A percentile compares a stretch with the other conserved stretches of the same genome.
phyloP scores from a whole-genome alignment of 2,888 invertebrate genomes.

The Alloplasta piceator region DNA sequence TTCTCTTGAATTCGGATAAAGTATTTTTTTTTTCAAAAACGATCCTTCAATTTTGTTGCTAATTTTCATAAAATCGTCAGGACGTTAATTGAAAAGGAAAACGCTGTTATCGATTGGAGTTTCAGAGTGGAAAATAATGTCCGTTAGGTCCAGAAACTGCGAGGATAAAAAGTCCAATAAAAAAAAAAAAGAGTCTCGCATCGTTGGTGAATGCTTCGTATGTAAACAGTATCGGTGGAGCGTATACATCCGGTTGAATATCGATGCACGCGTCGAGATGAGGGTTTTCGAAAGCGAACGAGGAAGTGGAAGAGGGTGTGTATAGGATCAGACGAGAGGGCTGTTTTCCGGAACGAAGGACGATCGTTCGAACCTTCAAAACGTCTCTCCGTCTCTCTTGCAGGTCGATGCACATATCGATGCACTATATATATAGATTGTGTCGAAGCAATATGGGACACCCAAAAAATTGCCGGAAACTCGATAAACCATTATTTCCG shows the following conservation, averaged over 20 bases:
- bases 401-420: slow-evolving; percentile 6
- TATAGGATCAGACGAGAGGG: slow-evolving; percentile 45
- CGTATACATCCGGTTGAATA: slow-evolving; percentile 60
- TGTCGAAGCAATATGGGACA: not conserved
- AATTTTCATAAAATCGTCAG: too few species aligned
- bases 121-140: too few species aligned
- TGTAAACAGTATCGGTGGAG: slow-evolving; percentile 42
- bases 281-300: slow-evolving; percentile 22
- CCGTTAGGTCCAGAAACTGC: too few species aligned
- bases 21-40: too few species aligned
- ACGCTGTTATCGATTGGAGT: too few species aligned
- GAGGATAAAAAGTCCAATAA: too few species aligned
- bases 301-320: slow-evolving; percentile 36
- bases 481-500: too few species aligned
- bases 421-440: not conserved
- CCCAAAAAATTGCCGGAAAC: not conserved
- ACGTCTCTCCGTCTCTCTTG: slow-evolving; percentile 15
- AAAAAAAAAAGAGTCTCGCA: too few species aligned
- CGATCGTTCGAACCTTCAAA: slow-evolving; percentile 45
- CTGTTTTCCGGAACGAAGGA: slow-evolving; percentile 61
- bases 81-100: too few species aligned
- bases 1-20: too few species aligned
- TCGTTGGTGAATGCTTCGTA: not conserved
- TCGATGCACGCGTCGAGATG: slow-evolving; percentile 49
- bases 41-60: too few species aligned